phyloP scores from a whole-genome alignment of 2,113 vertebrate species.

The Atherinomorus stipes region DNA sequence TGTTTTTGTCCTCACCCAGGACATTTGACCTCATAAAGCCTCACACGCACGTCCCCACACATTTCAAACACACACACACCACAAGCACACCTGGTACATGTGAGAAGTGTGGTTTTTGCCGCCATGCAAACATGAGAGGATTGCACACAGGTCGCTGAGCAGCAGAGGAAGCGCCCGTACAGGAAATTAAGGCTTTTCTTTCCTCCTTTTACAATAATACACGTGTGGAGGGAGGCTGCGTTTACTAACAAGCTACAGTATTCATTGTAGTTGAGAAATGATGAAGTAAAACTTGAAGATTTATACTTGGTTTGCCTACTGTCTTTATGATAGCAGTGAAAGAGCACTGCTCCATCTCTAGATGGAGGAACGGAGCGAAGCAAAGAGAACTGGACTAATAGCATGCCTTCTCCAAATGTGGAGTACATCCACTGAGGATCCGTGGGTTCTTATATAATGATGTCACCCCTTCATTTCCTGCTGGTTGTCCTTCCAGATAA shows the following conservation, averaged over 20 bases:
- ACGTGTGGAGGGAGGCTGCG: not conserved
- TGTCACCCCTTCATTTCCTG: conserved; percentile 78
- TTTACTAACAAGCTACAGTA: not conserved
- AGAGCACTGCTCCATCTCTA: conserved; percentile 14
- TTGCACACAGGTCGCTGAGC: conserved; percentile 19
- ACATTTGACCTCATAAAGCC: not conserved
- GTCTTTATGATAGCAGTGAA: conserved; percentile 10
- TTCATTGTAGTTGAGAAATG: not conserved
- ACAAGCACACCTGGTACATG: conserved; percentile 3
- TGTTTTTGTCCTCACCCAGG: conserved; percentile 6
- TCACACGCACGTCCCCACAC: not conserved
- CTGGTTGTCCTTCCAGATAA: conserved; percentile 33
- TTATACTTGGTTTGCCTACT: conserved; percentile 4
- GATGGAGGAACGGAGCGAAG: conserved; percentile 28
- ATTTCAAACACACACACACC: not conserved
- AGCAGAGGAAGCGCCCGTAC: conserved; percentile 43
- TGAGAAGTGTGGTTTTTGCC: conserved; percentile 16
- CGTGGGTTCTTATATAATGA: conserved; percentile 68
- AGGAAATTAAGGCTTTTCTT: conserved; percentile 58
- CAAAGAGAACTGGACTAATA: conserved; percentile 43
- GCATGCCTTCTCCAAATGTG: conserved; percentile 64
- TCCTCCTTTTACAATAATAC: conserved; percentile 51
- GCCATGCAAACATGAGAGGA: conserved; percentile 19
- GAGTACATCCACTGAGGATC: conserved; percentile 63
- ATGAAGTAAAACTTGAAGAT: conserved; percentile 4